phyloP scores from a whole-genome alignment of 2,888 invertebrate genomes.

The Hydropsyche betteni region DNA sequence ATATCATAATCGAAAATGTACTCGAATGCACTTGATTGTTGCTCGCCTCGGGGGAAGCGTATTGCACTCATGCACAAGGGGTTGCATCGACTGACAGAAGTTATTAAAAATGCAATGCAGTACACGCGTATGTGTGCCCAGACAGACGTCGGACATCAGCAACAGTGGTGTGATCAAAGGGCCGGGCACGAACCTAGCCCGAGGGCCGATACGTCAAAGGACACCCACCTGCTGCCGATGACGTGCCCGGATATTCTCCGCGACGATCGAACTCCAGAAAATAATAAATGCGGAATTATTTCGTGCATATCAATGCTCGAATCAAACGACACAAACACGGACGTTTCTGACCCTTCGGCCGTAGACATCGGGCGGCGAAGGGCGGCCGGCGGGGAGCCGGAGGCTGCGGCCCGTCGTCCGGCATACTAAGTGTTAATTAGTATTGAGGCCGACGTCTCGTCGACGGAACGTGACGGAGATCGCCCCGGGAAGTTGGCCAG shows the following conservation, averaged over 20 bases:
- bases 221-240: conserved; percentile 18
- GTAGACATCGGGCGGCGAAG: too few relatives aligned
- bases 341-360: too few relatives aligned
- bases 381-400: too few relatives aligned
- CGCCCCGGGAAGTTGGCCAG: conserved; percentile 12
- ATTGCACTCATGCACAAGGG: background rate
- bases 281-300: too few relatives aligned
- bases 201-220: conserved; percentile 9
- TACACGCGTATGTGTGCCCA: background rate
- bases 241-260: conserved; percentile 18
- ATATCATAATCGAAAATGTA: background rate
- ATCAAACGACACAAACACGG: too few relatives aligned
- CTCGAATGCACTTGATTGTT: too few relatives aligned
- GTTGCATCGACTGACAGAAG: background rate
- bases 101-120: conserved; percentile 18
- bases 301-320: too few relatives aligned
- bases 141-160: conserved; percentile 21
- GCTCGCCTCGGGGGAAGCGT: background rate
- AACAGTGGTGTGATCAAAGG: conserved; percentile 29
- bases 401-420: background rate
- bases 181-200: background rate
- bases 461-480: background rate
- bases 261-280: background rate
- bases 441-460: conserved; percentile 27
- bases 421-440: conserved; percentile 39